phyloP scores from a whole-genome alignment of 1,140 invertebrate species.

The Luehdorfia chinensis region DNA sequence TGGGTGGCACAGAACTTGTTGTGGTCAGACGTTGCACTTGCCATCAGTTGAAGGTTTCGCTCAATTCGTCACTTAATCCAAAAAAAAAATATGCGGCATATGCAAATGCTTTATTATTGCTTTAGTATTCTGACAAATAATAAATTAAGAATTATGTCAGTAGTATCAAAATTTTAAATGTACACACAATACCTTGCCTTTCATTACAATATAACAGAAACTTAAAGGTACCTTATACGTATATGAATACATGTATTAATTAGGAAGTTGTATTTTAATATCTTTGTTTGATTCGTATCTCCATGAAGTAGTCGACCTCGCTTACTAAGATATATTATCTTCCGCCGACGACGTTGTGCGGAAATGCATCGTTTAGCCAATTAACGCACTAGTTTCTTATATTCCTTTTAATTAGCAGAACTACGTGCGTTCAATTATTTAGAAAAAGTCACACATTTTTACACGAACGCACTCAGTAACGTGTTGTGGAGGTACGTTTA shows the following conservation, averaged over 20 bases:
- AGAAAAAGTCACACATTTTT: background rate
- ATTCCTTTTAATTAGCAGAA: constrained; percentile 10
- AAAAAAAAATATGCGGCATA: no score
- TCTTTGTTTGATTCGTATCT: constrained; percentile 11
- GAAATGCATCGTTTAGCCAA: constrained; percentile 13
- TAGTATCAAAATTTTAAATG: no score
- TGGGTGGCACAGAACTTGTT: no score
- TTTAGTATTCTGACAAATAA: no score
- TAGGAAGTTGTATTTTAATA: background rate
- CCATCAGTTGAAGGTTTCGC: no score
- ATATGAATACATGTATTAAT: background rate
- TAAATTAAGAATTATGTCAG: no score
- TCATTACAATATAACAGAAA: no score
- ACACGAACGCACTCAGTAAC: background rate
- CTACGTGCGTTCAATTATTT: background rate
- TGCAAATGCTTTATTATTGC: no score
- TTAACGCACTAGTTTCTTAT: constrained; percentile 1
- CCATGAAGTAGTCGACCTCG: constrained; percentile 12
- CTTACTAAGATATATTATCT: constrained; percentile 13
- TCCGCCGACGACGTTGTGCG: constrained; percentile 6
- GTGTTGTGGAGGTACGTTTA: background rate
- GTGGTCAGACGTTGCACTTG: no score
- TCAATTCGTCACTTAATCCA: no score
- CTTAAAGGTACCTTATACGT: background rate
- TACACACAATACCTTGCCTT: no score